phyloP scores from a whole-genome alignment of 2,888 invertebrate species.

The Phragmatobia fuliginosa region DNA sequence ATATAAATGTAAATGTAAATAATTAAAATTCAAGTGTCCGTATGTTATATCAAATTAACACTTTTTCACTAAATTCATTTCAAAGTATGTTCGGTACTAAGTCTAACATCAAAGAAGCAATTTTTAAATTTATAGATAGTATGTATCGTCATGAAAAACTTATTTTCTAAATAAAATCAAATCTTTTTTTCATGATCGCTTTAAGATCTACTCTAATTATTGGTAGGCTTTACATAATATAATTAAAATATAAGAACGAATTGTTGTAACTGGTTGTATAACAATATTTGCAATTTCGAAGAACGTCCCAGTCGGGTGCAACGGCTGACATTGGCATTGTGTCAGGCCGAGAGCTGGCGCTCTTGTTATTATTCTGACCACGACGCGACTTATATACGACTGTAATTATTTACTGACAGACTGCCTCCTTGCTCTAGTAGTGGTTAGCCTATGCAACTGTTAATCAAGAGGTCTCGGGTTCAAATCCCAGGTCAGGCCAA shows the following conservation, averaged over 20 bases:
- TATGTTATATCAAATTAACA: no score
- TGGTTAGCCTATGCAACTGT: no score
- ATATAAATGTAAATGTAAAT: no score
- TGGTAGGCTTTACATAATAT: not conserved
- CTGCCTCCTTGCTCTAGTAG: no score
- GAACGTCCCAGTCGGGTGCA: constrained; percentile 9
- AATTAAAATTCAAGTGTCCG: no score
- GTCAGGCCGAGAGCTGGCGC: not conserved
- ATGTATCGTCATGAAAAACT: not conserved
- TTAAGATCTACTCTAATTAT: not conserved
- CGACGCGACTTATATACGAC: not conserved
- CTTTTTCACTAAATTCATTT: no score
- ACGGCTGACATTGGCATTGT: constrained; percentile 28
- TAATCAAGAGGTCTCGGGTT: no score
- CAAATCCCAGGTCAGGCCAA: no score
- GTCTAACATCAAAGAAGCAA: no score
- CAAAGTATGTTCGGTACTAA: no score
- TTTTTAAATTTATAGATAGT: no score
- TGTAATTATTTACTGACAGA: constrained; percentile 1
- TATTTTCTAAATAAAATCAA: not conserved
- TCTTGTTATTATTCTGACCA: constrained; percentile 32
- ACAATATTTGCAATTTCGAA: not conserved
- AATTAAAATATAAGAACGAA: not conserved
- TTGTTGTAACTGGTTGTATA: not conserved
- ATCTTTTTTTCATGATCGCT: not conserved